Evolutionary conservation across 2,888 invertebrate species (phyloP), one percentile per base, ranked within the genome.

Genomic region (Lochmaea crataegi): DNA sequence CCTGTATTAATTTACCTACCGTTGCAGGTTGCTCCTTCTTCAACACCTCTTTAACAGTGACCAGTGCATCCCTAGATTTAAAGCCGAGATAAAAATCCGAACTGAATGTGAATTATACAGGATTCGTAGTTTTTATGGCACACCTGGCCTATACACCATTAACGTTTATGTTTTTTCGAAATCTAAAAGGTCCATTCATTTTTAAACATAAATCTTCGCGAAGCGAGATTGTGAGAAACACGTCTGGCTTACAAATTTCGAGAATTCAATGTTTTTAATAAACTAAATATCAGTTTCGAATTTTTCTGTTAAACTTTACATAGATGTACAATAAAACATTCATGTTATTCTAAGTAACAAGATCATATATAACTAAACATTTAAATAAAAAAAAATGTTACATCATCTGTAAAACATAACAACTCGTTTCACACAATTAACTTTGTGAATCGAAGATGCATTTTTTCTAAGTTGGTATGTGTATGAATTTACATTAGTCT

Each of bases 1-100:
- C 73, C 73, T 73, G 73, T 64, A 56, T 65, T 63, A 26, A 42
- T 56, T 66, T 70, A 67, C 73, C 73, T 73, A 57, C 73, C 66
- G 70, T 70, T 66, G 45, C 51, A 38, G 60, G 56, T 65, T 66
- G 69, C 63, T 60, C 63, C 63, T 66, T 69, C 66, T 65, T 69
- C 68, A 41, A 68, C 64, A 64, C 64, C 57, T 63, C 72, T 57
- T 68, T 72, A 65, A 61, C 63, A 70, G 70, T 73, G 73, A 70
- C 70, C 70, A 56, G 48, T 45, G 66, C 60, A 69, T 73, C 70
- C 66, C 63, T 64, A 65, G 73, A 73, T 73, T 69, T 63, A 41
- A 51, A 53, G 48, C 48, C 51, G 38, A 73, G 69, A 73, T 69
- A 73, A 70, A 70, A 73, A 57, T 66, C 65, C 65, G 56, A 69